phyloP scores from a whole-genome alignment of 2,113 vertebrate genomes.

The Corythoichthys intestinalis region DNA sequence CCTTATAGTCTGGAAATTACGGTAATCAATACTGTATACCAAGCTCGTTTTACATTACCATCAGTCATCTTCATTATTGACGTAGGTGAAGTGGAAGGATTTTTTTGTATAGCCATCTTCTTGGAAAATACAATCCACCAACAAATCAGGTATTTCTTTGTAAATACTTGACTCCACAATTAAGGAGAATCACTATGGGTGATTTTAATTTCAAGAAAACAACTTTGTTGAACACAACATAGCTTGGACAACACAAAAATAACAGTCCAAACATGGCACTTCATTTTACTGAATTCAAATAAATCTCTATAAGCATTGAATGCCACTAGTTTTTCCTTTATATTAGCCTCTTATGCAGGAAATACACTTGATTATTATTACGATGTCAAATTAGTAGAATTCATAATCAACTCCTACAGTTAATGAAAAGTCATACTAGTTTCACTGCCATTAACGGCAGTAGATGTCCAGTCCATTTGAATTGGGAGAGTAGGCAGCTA shows the following conservation, averaged over 20 bases:
- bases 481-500: no score
- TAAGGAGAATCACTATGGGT: no score
- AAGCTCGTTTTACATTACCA: no score
- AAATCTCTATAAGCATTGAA: neutral
- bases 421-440: neutral
- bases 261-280: constrained; percentile 1
- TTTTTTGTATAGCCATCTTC: no score
- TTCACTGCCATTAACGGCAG: neutral
- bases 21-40: no score
- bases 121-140: no score
- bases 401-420: neutral
- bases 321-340: constrained; percentile 1
- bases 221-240: constrained; percentile 36
- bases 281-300: neutral
- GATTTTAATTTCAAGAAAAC: neutral
- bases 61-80: no score
- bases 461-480: no score
- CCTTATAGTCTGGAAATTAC: no score
- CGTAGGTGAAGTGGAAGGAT: no score
- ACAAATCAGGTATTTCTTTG: no score
- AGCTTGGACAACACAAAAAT: constrained; percentile 10
- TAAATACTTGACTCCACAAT: no score
- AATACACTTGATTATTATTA: constrained; percentile 26
- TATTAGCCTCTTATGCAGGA: constrained; percentile 17
- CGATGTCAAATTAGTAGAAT: constrained; percentile 10